Evolutionary conservation across 2,888 invertebrate genomes (phyloP).

Genomic region (Apotomis turbidana): DNA sequence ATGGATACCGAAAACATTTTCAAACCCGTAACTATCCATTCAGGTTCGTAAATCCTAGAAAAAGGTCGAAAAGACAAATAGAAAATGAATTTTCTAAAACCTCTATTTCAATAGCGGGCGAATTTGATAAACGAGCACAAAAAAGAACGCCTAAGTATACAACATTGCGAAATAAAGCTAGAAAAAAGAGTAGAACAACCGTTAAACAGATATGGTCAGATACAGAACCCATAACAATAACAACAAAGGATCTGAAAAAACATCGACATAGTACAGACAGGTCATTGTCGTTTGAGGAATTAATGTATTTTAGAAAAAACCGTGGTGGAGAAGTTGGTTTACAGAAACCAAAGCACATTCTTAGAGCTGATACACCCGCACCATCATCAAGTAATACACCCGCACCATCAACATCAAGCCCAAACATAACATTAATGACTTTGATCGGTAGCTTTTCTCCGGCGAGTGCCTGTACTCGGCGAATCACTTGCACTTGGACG

Average conservation of each 20-base stretch:
- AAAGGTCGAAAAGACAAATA: conserved; percentile 60
- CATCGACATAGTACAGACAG: conserved; percentile 63
- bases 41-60: conserved; percentile 58
- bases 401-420: not conserved
- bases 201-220: conserved; percentile 41
- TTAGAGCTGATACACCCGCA: not conserved
- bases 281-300: conserved; percentile 76
- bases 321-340: conserved; percentile 52
- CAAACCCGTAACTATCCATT: conserved; percentile 50
- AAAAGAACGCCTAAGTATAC: conserved; percentile 68
- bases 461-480: conserved; percentile 70
- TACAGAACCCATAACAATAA: conserved; percentile 70
- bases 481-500: conserved; percentile 77
- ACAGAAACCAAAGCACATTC: conserved; percentile 44
- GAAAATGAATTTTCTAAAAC: conserved; percentile 56
- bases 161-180: conserved; percentile 58
- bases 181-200: conserved; percentile 52
- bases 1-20: conserved; percentile 46
- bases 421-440: conserved; percentile 21
- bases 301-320: conserved; percentile 72
- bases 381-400: conserved; percentile 8
- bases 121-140: conserved; percentile 53
- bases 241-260: conserved; percentile 48
- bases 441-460: conserved; percentile 58
- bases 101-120: conserved; percentile 71